Evolutionary conservation across 2,113 vertebrate genomes (phyloP), one percentile per base, ranked within the genome.

Genomic region (Ibidorhyncha struthersii): DNA sequence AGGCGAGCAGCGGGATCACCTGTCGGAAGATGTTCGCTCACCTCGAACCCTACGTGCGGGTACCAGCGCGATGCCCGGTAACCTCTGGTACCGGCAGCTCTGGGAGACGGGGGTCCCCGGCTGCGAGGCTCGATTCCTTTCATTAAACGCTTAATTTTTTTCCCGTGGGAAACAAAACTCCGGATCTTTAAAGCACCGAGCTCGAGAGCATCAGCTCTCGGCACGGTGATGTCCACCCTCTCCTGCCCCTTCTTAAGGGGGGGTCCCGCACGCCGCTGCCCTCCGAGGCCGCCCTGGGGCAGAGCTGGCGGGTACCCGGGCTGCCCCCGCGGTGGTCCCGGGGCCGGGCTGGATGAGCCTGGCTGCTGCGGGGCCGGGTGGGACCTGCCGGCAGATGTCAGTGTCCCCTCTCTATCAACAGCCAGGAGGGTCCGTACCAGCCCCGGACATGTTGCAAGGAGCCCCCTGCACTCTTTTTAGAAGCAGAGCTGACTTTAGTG

Each of bases 301-400:
- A 19, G 63, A 2, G 67, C 40, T 11, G 81, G 41, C 1, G 15
- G 58, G n/a, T 38, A 15, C 67, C 52, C 2, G 43, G 29, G 80
- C 66, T 40, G 73, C 6, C 4, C 53, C 84, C 56, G 27, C 65
- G 10, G 55, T 1, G 56, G 30, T 71, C 84, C 66, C 56, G 74
- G 89, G 67, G 22, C 65, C 53, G 43, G 67, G 84, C 90, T 36
- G 89, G 12, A n/a, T 4, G 69, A 84, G 88, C 70, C 26, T 0
- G 41, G 43, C 36, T 25, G 43, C 88, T 49, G 91, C 49, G 53
- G 92, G 94, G 65, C 82, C 18, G n/a, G 71, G 20, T 14, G 83
- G 43, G 32, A 83, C 58, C 89, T 38, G 83, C 96, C 96, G 91
- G 95, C 95, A 97, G 96, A 41, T 96, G 96, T 97, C 96, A 97